These are phyloP conservation scores for Lytechinus variegatus DNA, from an alignment of 35 echinoderm and acorn worm genomes.

Conservation along the genomic window DNA sequence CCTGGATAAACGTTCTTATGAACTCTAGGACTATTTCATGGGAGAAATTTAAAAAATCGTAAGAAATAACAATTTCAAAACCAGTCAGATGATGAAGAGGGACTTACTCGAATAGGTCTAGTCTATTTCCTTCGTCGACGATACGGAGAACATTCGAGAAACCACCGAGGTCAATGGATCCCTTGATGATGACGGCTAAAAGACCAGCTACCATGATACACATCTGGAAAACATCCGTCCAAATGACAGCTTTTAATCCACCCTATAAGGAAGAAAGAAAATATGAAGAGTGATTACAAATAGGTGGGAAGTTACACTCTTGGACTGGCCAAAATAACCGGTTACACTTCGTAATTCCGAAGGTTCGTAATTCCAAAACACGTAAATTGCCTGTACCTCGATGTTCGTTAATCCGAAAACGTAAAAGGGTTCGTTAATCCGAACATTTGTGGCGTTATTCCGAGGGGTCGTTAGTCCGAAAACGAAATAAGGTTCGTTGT, in stretches of 20 bases:
- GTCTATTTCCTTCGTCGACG: constrained; percentile 7
- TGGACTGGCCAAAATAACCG: no score
- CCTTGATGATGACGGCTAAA: constrained; percentile 52
- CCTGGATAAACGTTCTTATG: no score
- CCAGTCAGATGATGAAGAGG: neutral
- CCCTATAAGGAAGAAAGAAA: constrained; percentile 41
- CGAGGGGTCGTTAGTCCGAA: no score
- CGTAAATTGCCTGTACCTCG: no score
- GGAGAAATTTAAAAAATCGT: no score
- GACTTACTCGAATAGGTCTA: constrained; percentile 46
- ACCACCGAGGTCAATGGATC: constrained; percentile 50
- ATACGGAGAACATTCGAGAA: constrained; percentile 34
- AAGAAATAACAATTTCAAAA: neutral
- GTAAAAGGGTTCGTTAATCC: no score
- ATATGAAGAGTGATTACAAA: neutral
- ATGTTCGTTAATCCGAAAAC: no score
- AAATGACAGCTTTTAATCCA: constrained; percentile 74
- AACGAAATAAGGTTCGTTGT: no score
- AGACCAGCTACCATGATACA: constrained; percentile 34
- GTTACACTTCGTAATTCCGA: no score
- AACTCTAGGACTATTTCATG: no score
- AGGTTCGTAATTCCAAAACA: no score
- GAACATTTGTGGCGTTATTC: no score
- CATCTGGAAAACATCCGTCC: constrained; percentile 75
- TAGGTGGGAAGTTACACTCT: neutral